A percentile compares a stretch with the other conserved stretches of the same genome.
Evolutionary conservation across 2,113 vertebrate species (phyloP).

Genomic region (Erinaceus europaeus): DNA sequence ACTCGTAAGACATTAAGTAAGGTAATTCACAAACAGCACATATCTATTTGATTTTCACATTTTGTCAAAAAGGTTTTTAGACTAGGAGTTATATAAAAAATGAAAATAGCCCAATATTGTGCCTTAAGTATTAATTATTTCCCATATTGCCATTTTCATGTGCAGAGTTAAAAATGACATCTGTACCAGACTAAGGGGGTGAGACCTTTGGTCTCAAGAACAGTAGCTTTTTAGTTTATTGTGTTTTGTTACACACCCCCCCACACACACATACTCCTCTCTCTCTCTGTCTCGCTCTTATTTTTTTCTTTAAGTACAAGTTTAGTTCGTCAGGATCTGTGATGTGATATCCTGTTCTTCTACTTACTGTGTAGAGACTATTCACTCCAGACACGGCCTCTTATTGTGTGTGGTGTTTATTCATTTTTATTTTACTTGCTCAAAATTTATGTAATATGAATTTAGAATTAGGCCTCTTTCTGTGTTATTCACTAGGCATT

Average conservation of each 20-base stretch:
- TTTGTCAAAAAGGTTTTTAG: not conserved
- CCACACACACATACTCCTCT: too few species aligned
- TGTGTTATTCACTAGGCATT: not conserved
- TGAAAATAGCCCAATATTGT: constrained; percentile 36
- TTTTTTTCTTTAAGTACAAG: not conserved
- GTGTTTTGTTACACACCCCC: not conserved
- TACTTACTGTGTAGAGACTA: not conserved
- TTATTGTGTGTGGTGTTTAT: not conserved
- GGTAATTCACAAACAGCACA: not conserved
- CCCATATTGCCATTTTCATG: not conserved
- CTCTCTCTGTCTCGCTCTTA: too few species aligned
- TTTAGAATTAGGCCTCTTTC: not conserved
- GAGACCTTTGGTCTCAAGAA: not conserved
- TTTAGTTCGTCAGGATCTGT: not conserved
- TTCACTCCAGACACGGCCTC: not conserved
- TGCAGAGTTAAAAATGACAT: not conserved
- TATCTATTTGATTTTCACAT: not conserved
- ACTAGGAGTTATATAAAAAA: not conserved
- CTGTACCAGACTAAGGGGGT: not conserved
- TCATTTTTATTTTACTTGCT: not conserved
- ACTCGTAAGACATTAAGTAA: not conserved
- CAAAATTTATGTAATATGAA: not conserved
- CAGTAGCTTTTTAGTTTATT: not conserved
- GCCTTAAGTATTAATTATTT: constrained; percentile 1
- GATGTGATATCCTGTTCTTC: not conserved